phyloP scores from a whole-genome alignment of 1,140 invertebrate species.

The Harlomillsia oculata region DNA sequence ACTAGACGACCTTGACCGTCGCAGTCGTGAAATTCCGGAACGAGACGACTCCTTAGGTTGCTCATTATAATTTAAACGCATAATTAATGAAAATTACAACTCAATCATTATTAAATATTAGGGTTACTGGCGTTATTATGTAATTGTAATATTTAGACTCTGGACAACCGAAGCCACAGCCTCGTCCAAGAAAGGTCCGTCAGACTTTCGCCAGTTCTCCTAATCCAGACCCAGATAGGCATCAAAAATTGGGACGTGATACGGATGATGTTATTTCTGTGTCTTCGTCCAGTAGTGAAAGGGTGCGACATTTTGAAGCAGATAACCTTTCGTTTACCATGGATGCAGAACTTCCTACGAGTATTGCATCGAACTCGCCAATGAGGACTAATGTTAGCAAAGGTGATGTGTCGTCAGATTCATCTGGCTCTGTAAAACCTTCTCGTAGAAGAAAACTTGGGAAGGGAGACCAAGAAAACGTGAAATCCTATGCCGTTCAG shows the following conservation, averaged over 20 bases:
- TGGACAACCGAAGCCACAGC: not conserved
- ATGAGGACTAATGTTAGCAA: no score
- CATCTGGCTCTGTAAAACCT: no score
- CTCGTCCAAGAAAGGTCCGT: not conserved
- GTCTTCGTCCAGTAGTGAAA: conserved; percentile 1
- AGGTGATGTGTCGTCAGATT: no score
- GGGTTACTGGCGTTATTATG: no score
- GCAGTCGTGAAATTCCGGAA: not conserved
- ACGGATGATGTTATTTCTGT: conserved; percentile 12
- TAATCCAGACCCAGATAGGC: not conserved
- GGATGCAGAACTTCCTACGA: not conserved
- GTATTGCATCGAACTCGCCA: not conserved
- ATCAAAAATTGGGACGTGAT: conserved; percentile 1
- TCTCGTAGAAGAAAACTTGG: no score
- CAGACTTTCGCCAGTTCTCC: not conserved
- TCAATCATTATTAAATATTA: no score
- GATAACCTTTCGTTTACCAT: conserved; percentile 7
- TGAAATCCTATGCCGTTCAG: no score
- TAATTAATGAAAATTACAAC: no score
- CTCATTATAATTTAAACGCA: no score
- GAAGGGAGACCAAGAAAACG: no score
- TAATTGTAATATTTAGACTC: no score
- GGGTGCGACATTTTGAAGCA: not conserved
- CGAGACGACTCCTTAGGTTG: no score
- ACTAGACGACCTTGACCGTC: not conserved